phyloP scores from a whole-genome alignment of 2,888 invertebrate genomes.

The Homarus gammarus region DNA sequence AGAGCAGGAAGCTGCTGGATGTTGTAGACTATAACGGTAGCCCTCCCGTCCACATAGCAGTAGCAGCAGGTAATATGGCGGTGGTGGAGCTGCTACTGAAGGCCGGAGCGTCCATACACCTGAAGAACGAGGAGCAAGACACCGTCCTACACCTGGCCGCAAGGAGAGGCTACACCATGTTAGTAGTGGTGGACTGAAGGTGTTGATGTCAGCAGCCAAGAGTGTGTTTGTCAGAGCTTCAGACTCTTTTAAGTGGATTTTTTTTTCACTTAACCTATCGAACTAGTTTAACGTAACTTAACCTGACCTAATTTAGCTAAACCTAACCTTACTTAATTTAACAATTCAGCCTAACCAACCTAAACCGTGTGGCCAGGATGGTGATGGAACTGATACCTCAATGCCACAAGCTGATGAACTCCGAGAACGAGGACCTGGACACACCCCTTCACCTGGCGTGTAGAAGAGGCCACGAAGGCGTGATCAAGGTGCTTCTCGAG shows the following conservation, averaged over 20 bases:
- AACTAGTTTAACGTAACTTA: too few relatives aligned
- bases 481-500: conserved; percentile 78
- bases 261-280: background rate
- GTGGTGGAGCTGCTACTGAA: conserved; percentile 80
- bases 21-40: conserved; percentile 80
- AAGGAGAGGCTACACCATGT: conserved; percentile 39
- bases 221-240: too few relatives aligned
- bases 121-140: conserved; percentile 47
- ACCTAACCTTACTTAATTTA: too few relatives aligned
- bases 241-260: background rate
- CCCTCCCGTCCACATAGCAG: conserved; percentile 84
- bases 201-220: too few relatives aligned
- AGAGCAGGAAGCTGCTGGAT: conserved; percentile 4
- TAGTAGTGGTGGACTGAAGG: too few relatives aligned
- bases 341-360: too few relatives aligned
- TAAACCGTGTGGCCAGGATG: conserved; percentile 64
- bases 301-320: too few relatives aligned
- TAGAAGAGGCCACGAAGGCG: conserved; percentile 65
- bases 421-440: conserved; percentile 76
- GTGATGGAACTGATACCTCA: conserved; percentile 58
- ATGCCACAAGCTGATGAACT: conserved; percentile 68
- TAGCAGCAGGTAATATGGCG: conserved; percentile 82
- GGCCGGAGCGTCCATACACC: conserved; percentile 80
- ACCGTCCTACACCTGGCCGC: conserved; percentile 46
- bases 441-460: conserved; percentile 76